Evolutionary conservation across 2,888 invertebrate genomes (phyloP), one percentile per base, ranked within the genome.

Genomic region (Hipparchia sbordonii): DNA sequence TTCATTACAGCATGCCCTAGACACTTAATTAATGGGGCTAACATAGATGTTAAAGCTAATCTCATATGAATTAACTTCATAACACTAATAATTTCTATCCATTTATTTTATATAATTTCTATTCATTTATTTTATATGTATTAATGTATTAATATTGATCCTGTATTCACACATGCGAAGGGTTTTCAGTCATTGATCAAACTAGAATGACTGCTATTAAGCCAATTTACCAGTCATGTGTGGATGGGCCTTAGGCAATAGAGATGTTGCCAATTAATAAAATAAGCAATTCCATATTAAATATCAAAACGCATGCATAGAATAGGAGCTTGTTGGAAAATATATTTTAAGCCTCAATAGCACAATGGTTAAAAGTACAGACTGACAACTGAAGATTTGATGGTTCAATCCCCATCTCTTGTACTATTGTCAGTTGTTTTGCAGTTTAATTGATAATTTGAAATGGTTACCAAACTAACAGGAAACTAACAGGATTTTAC

Each of bases 1-100:
- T 93, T 81, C 80, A 83, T 81, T 45, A 23, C 10, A 85, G 92
- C 92, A 92, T 91, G 92, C 86, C 83, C 85, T 87, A 86, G 82
- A 84, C 79, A 75, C 80, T 83, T 85, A 88, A 87, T 92, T 90
- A 83, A 76, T 74, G 87, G 87, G 88, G 89, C 86, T 87, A 88
- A 87, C 85, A 83, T 81, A 82, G 79, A 76, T 77, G 74, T 76
- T 72, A 72, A 74, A 75, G 72, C 76, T 76, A 74, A 74, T 74
- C 74, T 74, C 67, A 52, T 59, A 57, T 13, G 6, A 48, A 51
- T 61, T 69, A 61, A 69, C 61, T 57, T 57, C 52, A 3, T 6
- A 52, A 51, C 23, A 68, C 57, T 59, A 67, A 46, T 59, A 57
- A 6, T 45, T 45, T 23, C 1, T 61, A 61, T 61, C 45, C 60